Conservation (phyloP, 2,888 invertebrate genomes). For the Leucania comma region DNA sequence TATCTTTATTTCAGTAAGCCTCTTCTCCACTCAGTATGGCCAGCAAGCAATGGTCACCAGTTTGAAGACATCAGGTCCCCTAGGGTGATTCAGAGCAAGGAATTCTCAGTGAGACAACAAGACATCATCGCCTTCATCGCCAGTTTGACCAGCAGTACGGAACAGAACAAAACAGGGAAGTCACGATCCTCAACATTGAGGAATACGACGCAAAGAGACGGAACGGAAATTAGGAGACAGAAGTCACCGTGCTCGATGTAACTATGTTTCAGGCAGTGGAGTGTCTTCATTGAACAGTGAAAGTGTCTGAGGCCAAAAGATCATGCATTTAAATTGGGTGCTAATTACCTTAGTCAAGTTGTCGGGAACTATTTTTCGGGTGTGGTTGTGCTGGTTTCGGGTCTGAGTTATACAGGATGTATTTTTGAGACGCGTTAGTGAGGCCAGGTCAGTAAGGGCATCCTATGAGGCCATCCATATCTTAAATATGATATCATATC, state of each 20-base stretch:
- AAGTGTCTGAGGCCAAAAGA: slow-evolving; percentile 11
- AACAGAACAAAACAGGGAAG: background rate
- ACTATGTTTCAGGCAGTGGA: slow-evolving; percentile 13
- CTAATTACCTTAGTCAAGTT: background rate
- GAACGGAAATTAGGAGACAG: slow-evolving; percentile 19
- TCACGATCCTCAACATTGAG: too few species aligned
- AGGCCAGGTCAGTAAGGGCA: too few species aligned
- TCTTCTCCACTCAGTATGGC: slow-evolving; percentile 67
- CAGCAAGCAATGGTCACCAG: slow-evolving; percentile 60
- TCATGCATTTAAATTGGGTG: slow-evolving; percentile 14
- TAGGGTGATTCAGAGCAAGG: slow-evolving; percentile 50
- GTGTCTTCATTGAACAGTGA: slow-evolving; percentile 15
- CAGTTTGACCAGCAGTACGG: slow-evolving; percentile 42
- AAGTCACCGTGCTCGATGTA: slow-evolving; percentile 8
- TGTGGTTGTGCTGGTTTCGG: slow-evolving; percentile 3
- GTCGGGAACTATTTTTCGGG: slow-evolving; percentile 3
- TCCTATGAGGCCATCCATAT: too few species aligned
- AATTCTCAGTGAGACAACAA: slow-evolving; percentile 65
- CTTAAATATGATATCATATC: too few species aligned
- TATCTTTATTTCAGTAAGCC: slow-evolving; percentile 75
- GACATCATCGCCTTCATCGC: slow-evolving; percentile 77
- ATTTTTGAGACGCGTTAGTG: too few species aligned
- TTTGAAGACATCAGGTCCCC: slow-evolving; percentile 75
- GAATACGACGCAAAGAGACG: background rate
- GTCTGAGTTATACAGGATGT: background rate